phyloP scores from a whole-genome alignment of 2,888 invertebrate species.

The Coelopa pilipes region DNA sequence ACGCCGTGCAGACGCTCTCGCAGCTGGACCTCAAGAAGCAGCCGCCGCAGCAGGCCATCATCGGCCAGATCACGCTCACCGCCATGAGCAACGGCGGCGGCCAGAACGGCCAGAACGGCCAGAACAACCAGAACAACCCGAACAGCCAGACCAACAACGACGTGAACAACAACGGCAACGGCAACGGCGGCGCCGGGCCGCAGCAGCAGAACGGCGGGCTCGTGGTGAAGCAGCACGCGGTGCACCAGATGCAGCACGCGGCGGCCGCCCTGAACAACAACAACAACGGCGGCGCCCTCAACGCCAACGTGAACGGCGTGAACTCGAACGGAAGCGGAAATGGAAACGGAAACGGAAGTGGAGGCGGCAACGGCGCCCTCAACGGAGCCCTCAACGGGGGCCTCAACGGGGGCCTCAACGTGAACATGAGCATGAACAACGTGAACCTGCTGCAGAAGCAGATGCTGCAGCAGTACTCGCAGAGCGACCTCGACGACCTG shows the following conservation, averaged over 20 bases:
- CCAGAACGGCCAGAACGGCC: slow-evolving; percentile 48
- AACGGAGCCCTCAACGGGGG: slow-evolving; percentile 43
- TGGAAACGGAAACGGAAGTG: too few species aligned
- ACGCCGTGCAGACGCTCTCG: slow-evolving; percentile 66
- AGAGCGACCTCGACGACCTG: slow-evolving; percentile 87
- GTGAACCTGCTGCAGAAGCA: slow-evolving; percentile 70
- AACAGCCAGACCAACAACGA: slow-evolving; percentile 46
- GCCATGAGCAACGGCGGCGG: slow-evolving; percentile 62
- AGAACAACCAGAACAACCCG: slow-evolving; percentile 51
- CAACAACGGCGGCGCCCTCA: slow-evolving; percentile 43
- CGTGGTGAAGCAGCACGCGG: slow-evolving; percentile 65
- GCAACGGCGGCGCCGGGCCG: slow-evolving; percentile 47
- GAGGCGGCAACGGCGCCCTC: too few species aligned
- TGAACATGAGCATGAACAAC: slow-evolving; percentile 47
- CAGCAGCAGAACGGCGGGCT: slow-evolving; percentile 53
- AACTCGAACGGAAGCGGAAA: too few species aligned
- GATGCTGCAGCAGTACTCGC: slow-evolving; percentile 79
- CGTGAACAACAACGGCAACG: slow-evolving; percentile 49
- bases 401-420: slow-evolving; percentile 53
- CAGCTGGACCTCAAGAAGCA: slow-evolving; percentile 67
- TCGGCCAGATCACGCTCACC: slow-evolving; percentile 64
- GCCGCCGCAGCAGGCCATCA: slow-evolving; percentile 64
- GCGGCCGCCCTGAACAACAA: slow-evolving; percentile 57
- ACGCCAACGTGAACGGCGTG: slow-evolving; percentile 50
- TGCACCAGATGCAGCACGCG: slow-evolving; percentile 66